Evolutionary conservation across 2,797 vertebrate species (phyloP).

Genomic region (Notoglanidium macrostoma): DNA sequence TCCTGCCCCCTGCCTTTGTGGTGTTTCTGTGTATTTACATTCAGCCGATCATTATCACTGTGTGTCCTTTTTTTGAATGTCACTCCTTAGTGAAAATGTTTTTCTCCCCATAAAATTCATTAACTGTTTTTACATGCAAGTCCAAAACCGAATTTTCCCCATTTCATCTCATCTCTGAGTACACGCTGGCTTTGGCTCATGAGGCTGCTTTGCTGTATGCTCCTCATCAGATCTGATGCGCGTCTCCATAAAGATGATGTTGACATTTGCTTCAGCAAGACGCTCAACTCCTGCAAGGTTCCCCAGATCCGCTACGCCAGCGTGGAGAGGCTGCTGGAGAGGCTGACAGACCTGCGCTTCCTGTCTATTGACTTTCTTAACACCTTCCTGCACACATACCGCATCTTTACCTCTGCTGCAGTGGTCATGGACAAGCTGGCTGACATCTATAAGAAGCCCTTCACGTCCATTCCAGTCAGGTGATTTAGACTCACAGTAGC

Average conservation of each 20-base stretch:
- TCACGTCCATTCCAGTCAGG: constrained; percentile 96
- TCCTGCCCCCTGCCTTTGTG: constrained; percentile 30
- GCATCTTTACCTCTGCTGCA: constrained; percentile 90
- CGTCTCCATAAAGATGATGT: constrained; percentile 96
- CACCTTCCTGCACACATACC: constrained; percentile 97
- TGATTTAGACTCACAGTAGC: constrained; percentile 54
- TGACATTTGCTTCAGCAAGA: constrained; percentile 99
- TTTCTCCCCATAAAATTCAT: not conserved
- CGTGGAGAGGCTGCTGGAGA: constrained; percentile 92
- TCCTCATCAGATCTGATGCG: constrained; percentile 85
- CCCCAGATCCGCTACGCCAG: constrained; percentile 97
- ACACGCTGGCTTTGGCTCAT: constrained; percentile 27
- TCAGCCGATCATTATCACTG: not conserved
- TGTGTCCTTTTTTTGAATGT: not conserved
- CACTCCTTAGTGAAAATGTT: not conserved
- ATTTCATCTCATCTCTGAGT: constrained; percentile 21
- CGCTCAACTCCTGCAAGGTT: constrained; percentile 98
- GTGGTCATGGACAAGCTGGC: constrained; percentile 94
- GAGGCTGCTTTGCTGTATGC: constrained; percentile 51
- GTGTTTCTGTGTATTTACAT: constrained; percentile 20
- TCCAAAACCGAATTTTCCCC: not conserved
- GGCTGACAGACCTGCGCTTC: constrained; percentile 94
- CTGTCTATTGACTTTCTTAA: constrained; percentile 99
- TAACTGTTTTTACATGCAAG: not conserved
- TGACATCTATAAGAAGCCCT: constrained; percentile 95